A percentile compares a stretch with the other conserved stretches of the same genome.
These are phyloP conservation scores for Melipona bicolor DNA, from an alignment of 2,888 invertebrate genomes.

Conservation along the genomic window DNA sequence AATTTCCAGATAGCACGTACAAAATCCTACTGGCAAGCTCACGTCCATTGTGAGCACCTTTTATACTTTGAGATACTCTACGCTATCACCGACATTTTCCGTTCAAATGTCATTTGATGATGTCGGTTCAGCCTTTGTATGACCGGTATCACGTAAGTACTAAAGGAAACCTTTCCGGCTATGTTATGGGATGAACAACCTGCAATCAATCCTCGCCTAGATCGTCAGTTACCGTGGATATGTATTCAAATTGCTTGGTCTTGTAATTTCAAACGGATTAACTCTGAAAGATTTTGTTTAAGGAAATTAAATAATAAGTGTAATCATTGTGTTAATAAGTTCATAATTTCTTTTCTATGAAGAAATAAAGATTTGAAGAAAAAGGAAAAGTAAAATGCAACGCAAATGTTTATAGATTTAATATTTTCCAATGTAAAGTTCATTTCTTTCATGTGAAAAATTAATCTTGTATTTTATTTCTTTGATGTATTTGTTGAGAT, in stretches of 20 bases:
- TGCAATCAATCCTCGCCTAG: conserved; percentile 47
- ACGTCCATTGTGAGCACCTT: conserved; percentile 62
- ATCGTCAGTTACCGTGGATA: conserved; percentile 38
- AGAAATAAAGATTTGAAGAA: too few relatives aligned
- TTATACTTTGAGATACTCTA: conserved; percentile 70
- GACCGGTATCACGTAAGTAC: conserved; percentile 40
- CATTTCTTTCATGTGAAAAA: too few relatives aligned
- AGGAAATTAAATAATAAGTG: background rate
- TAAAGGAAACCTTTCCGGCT: conserved; percentile 50
- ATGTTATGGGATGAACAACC: conserved; percentile 39
- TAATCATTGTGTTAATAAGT: background rate
- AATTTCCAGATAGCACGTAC: conserved; percentile 55
- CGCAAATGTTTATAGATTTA: too few relatives aligned
- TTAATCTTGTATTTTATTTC: too few relatives aligned
- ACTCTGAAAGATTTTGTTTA: background rate
- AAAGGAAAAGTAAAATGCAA: too few relatives aligned
- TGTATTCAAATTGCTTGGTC: background rate
- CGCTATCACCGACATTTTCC: conserved; percentile 67
- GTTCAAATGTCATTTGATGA: conserved; percentile 75
- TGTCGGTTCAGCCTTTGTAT: conserved; percentile 72
- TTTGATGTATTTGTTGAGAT: too few relatives aligned
- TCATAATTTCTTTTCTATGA: background rate
- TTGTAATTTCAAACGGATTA: background rate
- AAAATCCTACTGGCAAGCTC: conserved; percentile 66
- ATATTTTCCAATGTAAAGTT: too few relatives aligned